Evolutionary conservation across 2,888 invertebrate species (phyloP).

Genomic region (Blomia tropicalis): DNA sequence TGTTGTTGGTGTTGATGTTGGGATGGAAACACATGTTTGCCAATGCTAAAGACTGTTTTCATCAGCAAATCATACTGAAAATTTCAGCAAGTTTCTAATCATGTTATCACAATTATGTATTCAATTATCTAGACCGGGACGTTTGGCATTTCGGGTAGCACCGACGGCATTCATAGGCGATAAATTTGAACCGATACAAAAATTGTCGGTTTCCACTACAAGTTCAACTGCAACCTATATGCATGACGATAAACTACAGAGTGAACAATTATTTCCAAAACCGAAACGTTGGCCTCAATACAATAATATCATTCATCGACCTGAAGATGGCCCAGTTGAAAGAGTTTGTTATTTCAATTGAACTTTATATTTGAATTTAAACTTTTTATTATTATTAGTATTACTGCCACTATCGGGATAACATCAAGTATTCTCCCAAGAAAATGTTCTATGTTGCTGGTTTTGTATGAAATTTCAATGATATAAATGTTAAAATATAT

Average conservation of each 20-base stretch:
- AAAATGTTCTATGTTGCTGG: slow-evolving; percentile 81
- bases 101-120: neutral
- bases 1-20: neutral
- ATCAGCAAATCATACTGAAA: no score
- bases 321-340: slow-evolving; percentile 34
- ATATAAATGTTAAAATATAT: neutral
- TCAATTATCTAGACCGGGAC: no score
- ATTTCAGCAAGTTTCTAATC: neutral
- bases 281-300: slow-evolving; percentile 47
- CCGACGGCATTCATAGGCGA: no score
- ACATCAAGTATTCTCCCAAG: slow-evolving; percentile 73
- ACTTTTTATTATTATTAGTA: slow-evolving; percentile 15
- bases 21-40: no score
- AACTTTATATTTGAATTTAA: neutral
- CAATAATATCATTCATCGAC: slow-evolving; percentile 63
- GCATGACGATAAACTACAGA: neutral
- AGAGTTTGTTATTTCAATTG: neutral
- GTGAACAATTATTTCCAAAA: slow-evolving; percentile 16
- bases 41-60: neutral
- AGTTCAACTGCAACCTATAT: slow-evolving; percentile 19
- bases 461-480: slow-evolving; percentile 27
- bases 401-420: slow-evolving; percentile 57
- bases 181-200: no score
- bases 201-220: no score
- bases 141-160: no score